phyloP scores from a whole-genome alignment of 2,797 vertebrate species.

The Pangasius larnaudii region DNA sequence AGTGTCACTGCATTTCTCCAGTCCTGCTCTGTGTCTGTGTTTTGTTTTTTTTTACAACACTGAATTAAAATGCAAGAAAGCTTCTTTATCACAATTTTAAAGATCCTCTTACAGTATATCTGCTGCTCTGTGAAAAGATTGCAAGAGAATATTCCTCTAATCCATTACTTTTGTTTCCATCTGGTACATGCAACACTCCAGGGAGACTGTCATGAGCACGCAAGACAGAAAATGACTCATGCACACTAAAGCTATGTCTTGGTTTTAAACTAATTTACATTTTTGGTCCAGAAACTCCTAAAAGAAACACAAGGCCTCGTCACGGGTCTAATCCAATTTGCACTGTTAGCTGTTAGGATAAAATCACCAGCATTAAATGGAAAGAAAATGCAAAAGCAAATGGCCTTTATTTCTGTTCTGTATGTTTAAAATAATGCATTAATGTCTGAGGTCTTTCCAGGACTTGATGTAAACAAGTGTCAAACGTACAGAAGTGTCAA shows the following conservation, averaged over 20 bases:
- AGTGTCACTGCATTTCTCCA: conserved; percentile 25
- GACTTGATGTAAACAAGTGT: not conserved
- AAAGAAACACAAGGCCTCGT: not conserved
- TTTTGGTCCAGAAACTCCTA: not conserved
- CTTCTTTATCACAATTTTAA: not conserved
- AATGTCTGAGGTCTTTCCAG: not conserved
- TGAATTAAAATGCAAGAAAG: not conserved
- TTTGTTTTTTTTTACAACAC: not conserved
- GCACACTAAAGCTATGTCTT: not conserved
- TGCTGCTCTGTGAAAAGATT: not conserved
- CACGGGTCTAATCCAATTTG: not conserved
- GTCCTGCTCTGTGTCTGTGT: conserved; percentile 21
- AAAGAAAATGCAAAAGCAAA: not conserved
- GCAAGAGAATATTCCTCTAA: not conserved
- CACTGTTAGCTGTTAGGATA: not conserved
- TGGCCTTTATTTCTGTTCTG: not conserved
- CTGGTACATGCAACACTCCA: not conserved
- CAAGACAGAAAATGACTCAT: not conserved
- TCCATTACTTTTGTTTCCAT: not conserved
- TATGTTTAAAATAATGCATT: not conserved
- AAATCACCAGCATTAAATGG: not conserved
- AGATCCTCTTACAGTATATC: not conserved
- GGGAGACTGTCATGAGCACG: not conserved
- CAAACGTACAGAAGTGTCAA: conserved; percentile 12
- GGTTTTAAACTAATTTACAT: conserved; percentile 9